Evolutionary conservation across 1,140 invertebrate species (phyloP).

Genomic region (Trachelipus rathkii): DNA sequence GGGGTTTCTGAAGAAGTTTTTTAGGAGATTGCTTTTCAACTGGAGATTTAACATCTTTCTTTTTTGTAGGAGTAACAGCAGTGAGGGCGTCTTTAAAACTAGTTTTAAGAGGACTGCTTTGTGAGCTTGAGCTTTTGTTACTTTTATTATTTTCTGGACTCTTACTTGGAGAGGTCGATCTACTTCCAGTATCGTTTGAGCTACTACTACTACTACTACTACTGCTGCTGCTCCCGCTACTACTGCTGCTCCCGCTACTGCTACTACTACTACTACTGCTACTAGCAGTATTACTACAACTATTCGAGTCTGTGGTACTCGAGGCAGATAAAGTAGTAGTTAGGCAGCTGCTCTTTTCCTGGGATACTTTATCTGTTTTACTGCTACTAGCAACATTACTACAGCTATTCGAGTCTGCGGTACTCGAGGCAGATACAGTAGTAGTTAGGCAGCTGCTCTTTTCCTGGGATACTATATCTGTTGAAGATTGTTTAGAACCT

Average conservation of each 20-base stretch:
- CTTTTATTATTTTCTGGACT: background rate
- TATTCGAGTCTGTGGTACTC: background rate
- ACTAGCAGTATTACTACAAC: background rate
- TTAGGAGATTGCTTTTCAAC: background rate
- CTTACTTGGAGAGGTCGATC: background rate
- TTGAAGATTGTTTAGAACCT: background rate
- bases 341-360: background rate
- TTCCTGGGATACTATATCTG: background rate
- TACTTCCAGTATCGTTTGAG: background rate
- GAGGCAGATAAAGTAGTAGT: background rate
- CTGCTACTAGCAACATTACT: background rate
- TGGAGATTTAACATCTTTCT: background rate
- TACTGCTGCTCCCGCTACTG: background rate
- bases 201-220: background rate
- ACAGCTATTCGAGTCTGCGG: background rate
- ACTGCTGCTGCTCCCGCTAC: background rate
- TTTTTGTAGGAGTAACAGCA: background rate
- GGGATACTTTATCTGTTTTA: background rate
- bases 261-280: background rate
- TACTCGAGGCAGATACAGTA: background rate
- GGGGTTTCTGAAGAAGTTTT: background rate
- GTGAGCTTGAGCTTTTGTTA: too few relatives aligned
- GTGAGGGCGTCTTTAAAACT: background rate
- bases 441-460: too few relatives aligned
- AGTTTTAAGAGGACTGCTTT: background rate